Evolutionary conservation across 2,888 invertebrate species (phyloP), one percentile per base, ranked within the genome.

Genomic region (Mythimna vitellina): DNA sequence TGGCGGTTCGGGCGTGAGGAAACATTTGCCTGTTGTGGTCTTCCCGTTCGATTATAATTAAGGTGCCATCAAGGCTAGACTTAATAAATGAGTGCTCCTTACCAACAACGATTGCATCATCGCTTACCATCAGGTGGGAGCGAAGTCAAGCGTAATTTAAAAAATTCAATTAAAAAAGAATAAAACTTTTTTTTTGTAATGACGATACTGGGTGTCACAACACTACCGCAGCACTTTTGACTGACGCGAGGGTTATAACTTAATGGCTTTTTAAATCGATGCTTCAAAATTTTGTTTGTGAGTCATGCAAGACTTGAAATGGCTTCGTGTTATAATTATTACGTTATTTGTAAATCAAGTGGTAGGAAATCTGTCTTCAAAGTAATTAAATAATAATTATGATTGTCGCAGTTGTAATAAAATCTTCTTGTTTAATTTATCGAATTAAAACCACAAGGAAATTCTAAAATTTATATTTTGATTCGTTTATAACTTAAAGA

Each of bases 251-350:
- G 53, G 56, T 60, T 70, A 72, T 65, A 32, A 74, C 71, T 69
- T 70, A 80, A 71, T 71, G 64, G 57, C 73, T 78, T 81, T 81
- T 74, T 78, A 71, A 81, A 74, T 71, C 66, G 66, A 72, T 56
- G 35, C 63, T 35, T 42, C 22, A 42, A 53, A 70, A 67, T 70
- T 65, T 42, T 60, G 65, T 51, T 73, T 53, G 65, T 29, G n/a
- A 49, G 42, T 65, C 63, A 54, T 42, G 42, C 38, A 65, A 32
- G 20, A 62, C 57, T 80, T 66, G 64, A 32, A 65, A n/a, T n/a
- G 29, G n/a, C 29, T 66, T 42, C 51, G 54, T 66, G 64, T 74
- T 74, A n/a, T 66, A 56, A 61, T 74, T 60, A 14, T 14, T 53
- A 53, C 46, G 35, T 53, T 20, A 29, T 73, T 73, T n/a, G 17